Percentiles rank a stretch among this genome's conserved stretches.
These are phyloP conservation scores for Cyprinodon diabolis DNA, from an alignment of 2,797 vertebrate species.

Conservation along the genomic window DNA sequence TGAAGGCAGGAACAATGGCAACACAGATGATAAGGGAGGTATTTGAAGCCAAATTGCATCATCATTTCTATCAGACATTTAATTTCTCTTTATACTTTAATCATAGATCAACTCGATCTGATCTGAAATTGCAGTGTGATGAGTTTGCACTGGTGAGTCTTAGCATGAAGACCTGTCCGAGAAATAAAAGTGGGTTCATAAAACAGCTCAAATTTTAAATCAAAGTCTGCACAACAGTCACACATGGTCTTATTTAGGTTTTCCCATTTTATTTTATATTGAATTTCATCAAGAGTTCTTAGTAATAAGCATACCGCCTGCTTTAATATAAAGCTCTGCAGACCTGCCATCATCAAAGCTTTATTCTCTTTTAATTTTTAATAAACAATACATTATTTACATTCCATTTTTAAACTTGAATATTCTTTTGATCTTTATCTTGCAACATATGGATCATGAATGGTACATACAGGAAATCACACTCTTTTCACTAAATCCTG, in stretches of 20 bases:
- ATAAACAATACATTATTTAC: slow-evolving; percentile 40
- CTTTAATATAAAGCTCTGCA: slow-evolving; percentile 15
- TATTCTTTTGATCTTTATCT: slow-evolving; percentile 48
- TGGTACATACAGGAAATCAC: slow-evolving; percentile 8
- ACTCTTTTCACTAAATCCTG: slow-evolving; percentile 34
- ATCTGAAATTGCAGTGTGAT: no score
- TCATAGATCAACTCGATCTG: no score
- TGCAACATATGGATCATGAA: slow-evolving; percentile 37
- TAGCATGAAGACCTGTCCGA: no score
- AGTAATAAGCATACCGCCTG: slow-evolving; percentile 14
- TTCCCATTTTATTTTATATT: slow-evolving; percentile 10
- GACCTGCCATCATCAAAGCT: slow-evolving; percentile 43
- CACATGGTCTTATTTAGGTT: slow-evolving; percentile 1
- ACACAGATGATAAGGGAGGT: no score
- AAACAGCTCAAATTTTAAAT: no score
- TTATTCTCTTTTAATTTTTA: slow-evolving; percentile 38
- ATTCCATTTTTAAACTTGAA: slow-evolving; percentile 26
- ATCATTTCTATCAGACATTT: no score
- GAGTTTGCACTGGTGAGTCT: no score
- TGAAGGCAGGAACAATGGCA: no score
- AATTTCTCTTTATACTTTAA: no score
- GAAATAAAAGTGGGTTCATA: no score
- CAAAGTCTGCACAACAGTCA: no score
- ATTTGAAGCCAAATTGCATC: no score
- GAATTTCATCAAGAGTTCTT: neutral